These are phyloP conservation scores for Rhingia rostrata DNA, from an alignment of 2,888 invertebrate genomes.

Conservation along the genomic window DNA sequence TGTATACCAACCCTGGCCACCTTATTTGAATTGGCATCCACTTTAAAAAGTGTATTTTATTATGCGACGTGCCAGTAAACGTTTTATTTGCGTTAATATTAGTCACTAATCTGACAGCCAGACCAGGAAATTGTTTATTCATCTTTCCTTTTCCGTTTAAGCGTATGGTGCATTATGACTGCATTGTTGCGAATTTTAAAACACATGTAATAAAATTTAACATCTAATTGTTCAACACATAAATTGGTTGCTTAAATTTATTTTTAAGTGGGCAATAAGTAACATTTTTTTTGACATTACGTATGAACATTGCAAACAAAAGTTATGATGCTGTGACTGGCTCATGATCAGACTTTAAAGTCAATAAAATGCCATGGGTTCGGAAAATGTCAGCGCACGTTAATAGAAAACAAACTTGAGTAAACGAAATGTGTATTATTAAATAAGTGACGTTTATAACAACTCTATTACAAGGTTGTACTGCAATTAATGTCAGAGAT, in stretches of 20 bases:
- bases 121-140: constrained; percentile 31
- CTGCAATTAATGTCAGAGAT: background rate
- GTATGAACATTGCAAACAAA: constrained; percentile 1
- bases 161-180: constrained; percentile 9
- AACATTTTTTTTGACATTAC: constrained; percentile 13
- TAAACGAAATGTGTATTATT: constrained; percentile 40
- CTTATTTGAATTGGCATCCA: constrained; percentile 17
- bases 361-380: constrained; percentile 16
- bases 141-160: constrained; percentile 2
- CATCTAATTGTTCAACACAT: background rate
- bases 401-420: constrained; percentile 3
- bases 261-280: constrained; percentile 7
- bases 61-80: background rate
- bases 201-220: constrained; percentile 18
- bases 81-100: constrained; percentile 18
- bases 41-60: constrained; percentile 1
- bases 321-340: background rate
- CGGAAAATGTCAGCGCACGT: background rate
- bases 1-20: background rate
- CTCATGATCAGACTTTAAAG: background rate
- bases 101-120: constrained; percentile 39
- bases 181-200: constrained; percentile 1
- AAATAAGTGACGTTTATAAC: constrained; percentile 28
- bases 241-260: constrained; percentile 22
- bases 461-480: background rate